phyloP scores from a whole-genome alignment of 2,888 invertebrate genomes.

The Nasonovia ribisnigri region DNA sequence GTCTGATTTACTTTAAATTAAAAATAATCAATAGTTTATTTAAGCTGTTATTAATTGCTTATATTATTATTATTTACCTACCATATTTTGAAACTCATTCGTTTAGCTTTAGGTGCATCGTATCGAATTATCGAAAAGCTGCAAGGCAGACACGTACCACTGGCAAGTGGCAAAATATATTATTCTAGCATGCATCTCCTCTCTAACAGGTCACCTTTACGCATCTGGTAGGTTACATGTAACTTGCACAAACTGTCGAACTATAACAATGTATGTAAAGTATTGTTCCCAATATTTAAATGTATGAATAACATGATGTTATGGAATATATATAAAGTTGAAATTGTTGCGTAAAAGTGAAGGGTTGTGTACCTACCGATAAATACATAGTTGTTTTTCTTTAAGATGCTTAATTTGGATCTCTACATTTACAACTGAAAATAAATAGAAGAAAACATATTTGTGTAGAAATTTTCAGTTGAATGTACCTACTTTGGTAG shows the following conservation, averaged over 20 bases:
- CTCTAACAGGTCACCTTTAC: conserved; percentile 5
- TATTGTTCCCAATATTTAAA: neutral
- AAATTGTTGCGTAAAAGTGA: neutral
- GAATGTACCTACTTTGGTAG: neutral
- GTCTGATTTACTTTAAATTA: neutral
- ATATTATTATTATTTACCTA: neutral
- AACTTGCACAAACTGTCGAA: neutral
- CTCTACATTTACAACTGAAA: neutral
- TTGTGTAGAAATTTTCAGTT: neutral
- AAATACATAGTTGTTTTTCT: neutral
- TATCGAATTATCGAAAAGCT: neutral
- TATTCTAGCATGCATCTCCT: neutral
- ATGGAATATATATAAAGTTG: neutral
- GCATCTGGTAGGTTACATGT: neutral
- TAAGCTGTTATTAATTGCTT: neutral
- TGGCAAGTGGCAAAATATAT: neutral
- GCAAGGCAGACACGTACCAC: neutral
- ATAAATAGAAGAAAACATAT: neutral
- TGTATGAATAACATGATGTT: neutral
- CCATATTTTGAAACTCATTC: neutral
- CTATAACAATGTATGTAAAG: neutral
- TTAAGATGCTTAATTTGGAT: neutral
- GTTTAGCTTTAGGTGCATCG: neutral
- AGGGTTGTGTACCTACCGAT: neutral
- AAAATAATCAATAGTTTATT: neutral